Percentiles rank a stretch among this genome's conserved stretches.
phyloP scores from a whole-genome alignment of 2,888 invertebrate genomes.

The Sminthurinus aureus region DNA sequence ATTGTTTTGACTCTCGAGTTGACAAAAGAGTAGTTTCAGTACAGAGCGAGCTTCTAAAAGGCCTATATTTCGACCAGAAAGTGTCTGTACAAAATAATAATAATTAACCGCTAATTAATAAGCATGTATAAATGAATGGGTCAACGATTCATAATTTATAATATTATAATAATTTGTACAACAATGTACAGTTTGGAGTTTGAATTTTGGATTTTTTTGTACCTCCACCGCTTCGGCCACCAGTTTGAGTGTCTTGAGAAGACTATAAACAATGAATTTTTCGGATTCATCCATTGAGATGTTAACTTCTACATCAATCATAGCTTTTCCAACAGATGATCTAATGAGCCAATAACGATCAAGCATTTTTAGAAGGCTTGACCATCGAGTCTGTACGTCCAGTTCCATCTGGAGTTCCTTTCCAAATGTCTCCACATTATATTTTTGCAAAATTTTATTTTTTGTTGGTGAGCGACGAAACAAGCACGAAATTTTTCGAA shows the following conservation, averaged over 20 bases:
- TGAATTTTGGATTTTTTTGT: no score
- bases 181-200: no score
- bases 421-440: neutral
- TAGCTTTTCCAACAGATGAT: neutral
- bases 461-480: neutral
- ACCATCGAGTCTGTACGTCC: neutral
- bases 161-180: no score
- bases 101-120: no score
- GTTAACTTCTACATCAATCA: neutral
- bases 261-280: neutral
- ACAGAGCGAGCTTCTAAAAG: no score
- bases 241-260: neutral
- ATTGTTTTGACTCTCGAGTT: no score
- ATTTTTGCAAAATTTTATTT: neutral
- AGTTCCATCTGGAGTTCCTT: neutral
- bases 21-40: no score
- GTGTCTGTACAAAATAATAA: no score
- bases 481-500: neutral
- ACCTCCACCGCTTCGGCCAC: neutral
- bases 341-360: neutral
- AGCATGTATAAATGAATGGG: no score
- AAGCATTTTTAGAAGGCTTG: neutral
- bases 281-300: neutral
- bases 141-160: no score
- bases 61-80: no score